These are phyloP conservation scores for Dinothrombium tinctorium DNA, from an alignment of 1,140 invertebrate genomes.

Conservation along the genomic window DNA sequence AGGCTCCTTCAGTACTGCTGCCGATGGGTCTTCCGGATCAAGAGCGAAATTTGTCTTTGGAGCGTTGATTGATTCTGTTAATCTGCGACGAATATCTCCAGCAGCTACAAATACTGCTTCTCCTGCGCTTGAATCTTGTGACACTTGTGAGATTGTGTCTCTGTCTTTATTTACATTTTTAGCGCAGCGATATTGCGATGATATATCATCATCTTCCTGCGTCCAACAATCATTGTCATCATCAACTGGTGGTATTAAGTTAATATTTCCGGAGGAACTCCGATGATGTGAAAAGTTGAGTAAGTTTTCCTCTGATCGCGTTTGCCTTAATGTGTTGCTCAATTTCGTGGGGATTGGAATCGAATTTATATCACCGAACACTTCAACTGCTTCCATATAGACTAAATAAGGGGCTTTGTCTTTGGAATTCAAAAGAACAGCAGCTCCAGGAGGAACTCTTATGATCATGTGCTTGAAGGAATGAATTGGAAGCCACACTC, in stretches of 20 bases:
- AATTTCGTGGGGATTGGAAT: conserved; percentile 49
- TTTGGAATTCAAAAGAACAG: conserved; percentile 94
- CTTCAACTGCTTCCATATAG: conserved; percentile 84
- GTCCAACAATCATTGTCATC: conserved; percentile 60
- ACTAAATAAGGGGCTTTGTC: conserved; percentile 97
- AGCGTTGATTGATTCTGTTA: conserved; percentile 58
- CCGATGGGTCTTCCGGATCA: conserved; percentile 92
- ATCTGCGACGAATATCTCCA: conserved; percentile 63
- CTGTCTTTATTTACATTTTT: conserved; percentile 25
- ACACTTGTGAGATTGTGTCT: conserved; percentile 71
- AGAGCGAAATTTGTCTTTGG: conserved; percentile 51
- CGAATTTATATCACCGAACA: conserved; percentile 49
- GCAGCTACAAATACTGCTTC: conserved; percentile 55
- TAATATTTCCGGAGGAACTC: conserved; percentile 12
- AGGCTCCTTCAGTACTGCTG: conserved; percentile 76
- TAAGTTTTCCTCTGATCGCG: conserved; percentile 79
- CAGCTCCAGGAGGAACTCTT: conserved; percentile 71
- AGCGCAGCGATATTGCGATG: conserved; percentile 23
- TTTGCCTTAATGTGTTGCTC: conserved; percentile 54
- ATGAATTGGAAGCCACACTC: conserved; percentile 84
- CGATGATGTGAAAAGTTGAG: conserved; percentile 10
- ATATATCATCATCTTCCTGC: conserved; percentile 83
- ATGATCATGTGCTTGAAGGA: conserved; percentile 52
- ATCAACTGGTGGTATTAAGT: conserved; percentile 14
- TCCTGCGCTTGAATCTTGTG: conserved; percentile 52